A percentile compares a stretch with the other conserved stretches of the same genome.
These are phyloP conservation scores for Aphelenchoides fujianensis DNA, from an alignment of 1,140 invertebrate genomes.

Conservation along the genomic window DNA sequence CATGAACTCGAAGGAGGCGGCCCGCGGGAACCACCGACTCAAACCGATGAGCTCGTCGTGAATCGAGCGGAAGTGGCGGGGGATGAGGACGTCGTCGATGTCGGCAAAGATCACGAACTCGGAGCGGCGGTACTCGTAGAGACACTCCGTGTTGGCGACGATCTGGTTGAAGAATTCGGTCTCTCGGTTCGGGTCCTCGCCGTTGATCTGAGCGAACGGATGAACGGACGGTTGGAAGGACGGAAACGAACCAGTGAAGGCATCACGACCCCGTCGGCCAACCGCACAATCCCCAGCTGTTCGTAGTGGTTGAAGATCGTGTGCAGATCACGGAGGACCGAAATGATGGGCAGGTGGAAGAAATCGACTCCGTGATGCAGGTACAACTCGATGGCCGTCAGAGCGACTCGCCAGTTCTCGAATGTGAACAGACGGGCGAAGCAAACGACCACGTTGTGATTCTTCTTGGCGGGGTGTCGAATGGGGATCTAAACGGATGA, in stretches of 20 bases:
- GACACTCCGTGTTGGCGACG: conserved; percentile 8
- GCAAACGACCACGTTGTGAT: conserved; percentile 1
- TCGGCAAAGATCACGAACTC: conserved; percentile 22
- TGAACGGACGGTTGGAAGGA: neutral
- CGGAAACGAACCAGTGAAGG: neutral
- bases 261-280: neutral
- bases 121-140: conserved; percentile 8
- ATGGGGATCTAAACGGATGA: neutral
- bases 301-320: neutral
- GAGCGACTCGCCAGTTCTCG: conserved; percentile 13
- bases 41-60: neutral
- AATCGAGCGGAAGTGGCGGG: neutral
- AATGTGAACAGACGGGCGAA: conserved; percentile 12
- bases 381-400: conserved; percentile 9
- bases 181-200: conserved; percentile 3
- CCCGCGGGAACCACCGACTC: neutral
- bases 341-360: conserved; percentile 10
- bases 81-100: conserved; percentile 17
- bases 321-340: neutral
- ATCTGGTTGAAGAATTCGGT: conserved; percentile 15
- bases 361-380: conserved; percentile 7
- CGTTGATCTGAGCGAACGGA: neutral
- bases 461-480: neutral
- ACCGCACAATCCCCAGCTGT: neutral
- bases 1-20: neutral